These are phyloP conservation scores for Drosophila bocqueti DNA, from an alignment of 1,140 invertebrate genomes.

Conservation along the genomic window DNA sequence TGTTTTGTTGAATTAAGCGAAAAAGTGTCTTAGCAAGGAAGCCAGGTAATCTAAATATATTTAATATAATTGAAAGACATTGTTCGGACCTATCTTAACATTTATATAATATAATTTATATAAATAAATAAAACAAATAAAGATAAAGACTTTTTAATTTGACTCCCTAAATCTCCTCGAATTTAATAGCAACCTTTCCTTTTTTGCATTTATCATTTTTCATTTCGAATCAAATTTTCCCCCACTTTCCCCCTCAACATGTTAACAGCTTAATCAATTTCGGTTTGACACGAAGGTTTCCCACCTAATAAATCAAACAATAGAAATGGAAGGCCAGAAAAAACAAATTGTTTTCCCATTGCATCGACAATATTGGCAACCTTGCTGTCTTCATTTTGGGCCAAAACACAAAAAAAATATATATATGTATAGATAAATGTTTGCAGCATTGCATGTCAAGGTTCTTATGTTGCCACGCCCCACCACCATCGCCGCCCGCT, in stretches of 20 bases:
- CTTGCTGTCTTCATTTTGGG: constrained; percentile 35
- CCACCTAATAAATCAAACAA: constrained; percentile 47
- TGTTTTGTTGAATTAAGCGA: too few species aligned
- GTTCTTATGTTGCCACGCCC: constrained; percentile 34
- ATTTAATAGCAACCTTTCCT: not conserved
- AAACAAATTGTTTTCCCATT: constrained; percentile 32
- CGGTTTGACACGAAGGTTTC: constrained; percentile 8
- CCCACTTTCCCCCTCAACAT: not conserved
- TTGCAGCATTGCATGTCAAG: constrained; percentile 65
- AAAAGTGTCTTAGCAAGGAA: too few species aligned
- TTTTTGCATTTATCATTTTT: not conserved
- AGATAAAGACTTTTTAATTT: not conserved
- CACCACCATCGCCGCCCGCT: not conserved
- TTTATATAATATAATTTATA: too few species aligned
- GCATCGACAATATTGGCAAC: constrained; percentile 47
- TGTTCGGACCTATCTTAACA: not conserved
- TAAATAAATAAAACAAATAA: too few species aligned
- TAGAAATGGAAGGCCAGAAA: constrained; percentile 14
- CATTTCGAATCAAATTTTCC: not conserved
- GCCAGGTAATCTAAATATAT: not conserved
- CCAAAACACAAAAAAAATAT: constrained; percentile 7
- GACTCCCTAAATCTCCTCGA: not conserved
- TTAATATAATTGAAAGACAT: not conserved
- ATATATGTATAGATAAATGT: not conserved
- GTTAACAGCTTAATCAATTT: constrained; percentile 28